Evolutionary conservation across 1,140 invertebrate species (phyloP).

Genomic region (Caerostris darwini): DNA sequence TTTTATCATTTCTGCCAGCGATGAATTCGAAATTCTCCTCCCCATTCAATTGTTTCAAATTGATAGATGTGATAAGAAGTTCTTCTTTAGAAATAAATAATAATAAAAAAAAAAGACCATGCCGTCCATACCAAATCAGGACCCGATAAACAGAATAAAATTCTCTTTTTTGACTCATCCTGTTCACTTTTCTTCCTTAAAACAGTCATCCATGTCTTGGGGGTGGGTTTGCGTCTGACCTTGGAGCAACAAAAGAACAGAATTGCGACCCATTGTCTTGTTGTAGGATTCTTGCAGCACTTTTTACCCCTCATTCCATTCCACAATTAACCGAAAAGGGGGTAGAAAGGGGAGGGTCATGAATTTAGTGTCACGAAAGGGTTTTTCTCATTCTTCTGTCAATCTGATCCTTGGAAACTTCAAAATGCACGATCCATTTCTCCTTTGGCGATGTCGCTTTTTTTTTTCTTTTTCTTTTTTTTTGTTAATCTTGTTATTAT

Average conservation of each 20-base stretch:
- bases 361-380: constrained; percentile 63
- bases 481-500: constrained; percentile 19
- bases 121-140: constrained; percentile 28
- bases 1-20: background rate
- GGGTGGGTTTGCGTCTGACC: constrained; percentile 20
- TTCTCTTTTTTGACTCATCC: constrained; percentile 2
- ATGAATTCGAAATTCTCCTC: background rate
- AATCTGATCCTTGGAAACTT: constrained; percentile 33
- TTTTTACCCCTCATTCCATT: background rate
- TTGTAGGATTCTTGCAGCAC: background rate
- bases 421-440: constrained; percentile 60
- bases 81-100: background rate
- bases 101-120: background rate
- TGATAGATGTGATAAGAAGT: background rate
- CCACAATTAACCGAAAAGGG: background rate
- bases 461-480: constrained; percentile 24
- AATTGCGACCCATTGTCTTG: constrained; percentile 30
- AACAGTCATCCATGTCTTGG: constrained; percentile 3
- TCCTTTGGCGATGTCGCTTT: too few relatives aligned
- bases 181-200: constrained; percentile 17
- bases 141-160: background rate
- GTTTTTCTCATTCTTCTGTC: constrained; percentile 58
- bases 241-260: background rate
- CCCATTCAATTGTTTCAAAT: constrained; percentile 9
- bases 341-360: background rate